phyloP scores from a whole-genome alignment of 2,113 vertebrate genomes.

The Eonycteris spelaea region DNA sequence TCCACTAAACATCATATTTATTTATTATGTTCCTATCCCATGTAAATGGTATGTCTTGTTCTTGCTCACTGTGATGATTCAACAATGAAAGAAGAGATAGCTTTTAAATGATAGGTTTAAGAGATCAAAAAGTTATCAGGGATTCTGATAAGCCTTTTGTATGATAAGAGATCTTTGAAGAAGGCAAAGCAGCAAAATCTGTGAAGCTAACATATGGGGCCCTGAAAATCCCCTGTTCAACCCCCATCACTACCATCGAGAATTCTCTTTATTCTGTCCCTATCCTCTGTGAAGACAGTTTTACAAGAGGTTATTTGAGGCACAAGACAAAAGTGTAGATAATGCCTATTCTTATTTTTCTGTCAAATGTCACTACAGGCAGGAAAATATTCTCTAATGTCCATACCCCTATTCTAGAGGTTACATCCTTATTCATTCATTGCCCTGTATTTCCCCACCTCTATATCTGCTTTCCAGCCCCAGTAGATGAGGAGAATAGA shows the following conservation, averaged over 20 bases:
- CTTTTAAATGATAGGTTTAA: background rate
- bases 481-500: background rate
- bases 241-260: background rate
- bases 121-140: background rate
- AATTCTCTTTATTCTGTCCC: background rate
- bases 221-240: background rate
- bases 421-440: background rate
- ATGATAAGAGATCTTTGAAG: background rate
- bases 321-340: background rate
- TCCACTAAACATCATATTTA: background rate
- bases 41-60: background rate
- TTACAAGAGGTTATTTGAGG: background rate
- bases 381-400: background rate
- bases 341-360: background rate
- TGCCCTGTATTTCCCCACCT: rapidly evolving
- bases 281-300: background rate
- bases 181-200: background rate
- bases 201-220: background rate
- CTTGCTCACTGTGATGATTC: background rate
- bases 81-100: background rate
- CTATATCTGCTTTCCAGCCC: background rate
- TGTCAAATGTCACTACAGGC: background rate
- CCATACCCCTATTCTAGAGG: background rate
- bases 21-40: background rate
- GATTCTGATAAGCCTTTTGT: background rate